Base-by-base conservation (phyloP, 2,888 invertebrate genomes). In the Amaurobius ferox region DNA sequence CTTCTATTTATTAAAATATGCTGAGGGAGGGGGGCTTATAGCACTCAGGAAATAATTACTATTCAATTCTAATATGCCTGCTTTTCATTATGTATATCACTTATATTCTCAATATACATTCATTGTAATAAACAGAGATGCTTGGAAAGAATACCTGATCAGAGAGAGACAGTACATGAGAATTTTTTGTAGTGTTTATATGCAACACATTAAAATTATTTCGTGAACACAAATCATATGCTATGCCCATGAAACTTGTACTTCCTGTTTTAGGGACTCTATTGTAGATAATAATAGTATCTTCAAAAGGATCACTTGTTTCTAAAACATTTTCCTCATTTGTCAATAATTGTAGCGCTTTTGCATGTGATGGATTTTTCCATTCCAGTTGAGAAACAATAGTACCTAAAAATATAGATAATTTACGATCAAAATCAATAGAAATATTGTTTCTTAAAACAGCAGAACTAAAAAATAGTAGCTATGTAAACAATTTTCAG, bases 191-290 rank as follows among this genome's bases (percentile, higher is more conserved):
- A 77, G 98, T 95, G 92, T 99, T 99, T 89, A 99, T 95, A 92
- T 99, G 99, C 89, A 99, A 93, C 48, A 96, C 96, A 92, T 95
- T 95, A 91, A 95, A 96, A 89, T 94, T 94, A 91, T 94, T 95
- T 74, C 88, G 90, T 90, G 94, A 94, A 91, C 96, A 97, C 87
- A 97, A 92, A 91, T 96, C 96, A 90, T 97, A 97, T 0, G 96
- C 96, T 85, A 97, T 94, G 85, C 97, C 97, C 88, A 97, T 97
- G 91, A 98, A 97, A 92, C 97, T 97, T 9, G 98, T 98, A 26
- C 98, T 98, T 19, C 97, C 98, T 39, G 98, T 98, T 92, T 98
- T 98, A 9, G 98, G 98, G 80, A 98, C 97, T 90, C 98, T 94
- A 92, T 98, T 98, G 92, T 98, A 98, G 89, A 98, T 95, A 87